Evolutionary conservation across 2,797 vertebrate species (phyloP), one percentile per base, ranked within the genome.

Genomic region (Mus caroli): DNA sequence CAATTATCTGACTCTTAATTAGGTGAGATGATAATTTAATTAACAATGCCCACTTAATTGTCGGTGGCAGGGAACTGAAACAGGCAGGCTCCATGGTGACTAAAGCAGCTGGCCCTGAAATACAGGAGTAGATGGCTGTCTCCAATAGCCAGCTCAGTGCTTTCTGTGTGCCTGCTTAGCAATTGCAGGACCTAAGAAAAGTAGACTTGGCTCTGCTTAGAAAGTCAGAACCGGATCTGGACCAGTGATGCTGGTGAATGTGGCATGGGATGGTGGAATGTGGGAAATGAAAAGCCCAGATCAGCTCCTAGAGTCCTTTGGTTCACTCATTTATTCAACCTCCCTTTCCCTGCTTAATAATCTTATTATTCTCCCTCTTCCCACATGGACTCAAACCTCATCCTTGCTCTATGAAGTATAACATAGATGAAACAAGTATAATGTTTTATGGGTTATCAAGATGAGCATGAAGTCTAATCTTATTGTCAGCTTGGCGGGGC

Each of bases 11-110:
- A 95, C 75, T 97, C 84, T 95, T 96, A 95, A 94, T 97, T 97
- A 97, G 95, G 94, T 93, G 89, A 73, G 92, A 95, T 96, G 95
- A 97, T 94, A 92, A 96, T 95, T 98, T 94, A 97, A 97, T 97
- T 97, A 98, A 97, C 95, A 96, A 83, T 88, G 83, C 91, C 95
- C 91, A 96, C 84, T 97, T 97, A 97, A 95, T 95, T 97, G 97
- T 96, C 0, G 6, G 83, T 95, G 91, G 89, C 88, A 94, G 94
- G 94, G 95, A 84, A 79, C 87, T 24, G 92, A 96, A 92, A 88
- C 46, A 52, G 20, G 60, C 82, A 94, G 88, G 9, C 75, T 91
- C 93, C 22, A 3, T 0, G 10, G 92, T 40, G 75, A 79, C 37
- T 86, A 3, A 56, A 64, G 58, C 58, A 19, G 56, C 46, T 88